Evolutionary conservation across 2,113 vertebrate species (phyloP), one percentile per base, ranked within the genome.

Genomic region (Sinocyclocheilus maitianheensis): DNA sequence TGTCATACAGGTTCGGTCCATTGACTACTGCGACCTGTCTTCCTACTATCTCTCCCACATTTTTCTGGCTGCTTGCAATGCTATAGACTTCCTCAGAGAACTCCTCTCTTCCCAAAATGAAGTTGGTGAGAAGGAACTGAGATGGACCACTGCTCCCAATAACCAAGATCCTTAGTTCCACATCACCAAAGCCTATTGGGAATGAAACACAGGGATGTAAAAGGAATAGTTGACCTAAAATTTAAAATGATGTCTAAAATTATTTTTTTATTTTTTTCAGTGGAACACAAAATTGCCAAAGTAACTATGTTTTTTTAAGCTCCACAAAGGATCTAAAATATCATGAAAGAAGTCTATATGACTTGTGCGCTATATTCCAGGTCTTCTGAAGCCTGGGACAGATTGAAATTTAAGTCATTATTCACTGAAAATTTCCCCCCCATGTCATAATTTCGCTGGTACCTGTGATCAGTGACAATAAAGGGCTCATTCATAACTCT

Each of bases 1-100:
- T 94, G 34, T 94, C 92, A 5, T 93, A 95, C 48, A 96, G 85
- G 75, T 93, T 95, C 2, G 95, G 95, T 0, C 89, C 94, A 1
- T 95, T 95, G 75, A 95, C 81, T 63, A 95, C 89, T 37, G 90
- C 85, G 55, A 95, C 90, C 76, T 83, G 88, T 79, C 92, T 87
- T 4, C 93, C 94, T 58, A 92, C 90, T 26, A 95, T 85, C 76
- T 93, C 90, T 1, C 93, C 89, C 8, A 26, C 84, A 24, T 87
- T 92, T 88, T 92, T 94, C 55, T 84, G 88, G 87, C 92, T 93
- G 55, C 75, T 86, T 30, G 91, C 90, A 84, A 94, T 91, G 86
- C 91, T 87, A 74, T 18, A 82, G 65, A 90, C 77, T 43, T 94
- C 90, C 2, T 90, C 90, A 0, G 88, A 37, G 81, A 94, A 94